Conservation (phyloP, 2,113 vertebrate species). For the Carassius carassius region DNA sequence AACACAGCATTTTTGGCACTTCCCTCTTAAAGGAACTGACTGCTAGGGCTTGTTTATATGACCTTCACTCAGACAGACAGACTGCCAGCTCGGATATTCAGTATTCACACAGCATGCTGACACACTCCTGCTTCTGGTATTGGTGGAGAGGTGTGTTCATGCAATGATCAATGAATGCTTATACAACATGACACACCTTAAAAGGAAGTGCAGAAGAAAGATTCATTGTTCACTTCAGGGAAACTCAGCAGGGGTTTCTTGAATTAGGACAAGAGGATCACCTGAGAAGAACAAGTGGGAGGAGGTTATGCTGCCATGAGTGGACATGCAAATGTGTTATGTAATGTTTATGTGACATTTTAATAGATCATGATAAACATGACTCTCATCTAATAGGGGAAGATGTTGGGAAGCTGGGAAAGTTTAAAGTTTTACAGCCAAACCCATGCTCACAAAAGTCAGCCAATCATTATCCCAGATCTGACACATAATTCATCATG, state of each 20-base stretch:
- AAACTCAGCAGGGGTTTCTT: neutral
- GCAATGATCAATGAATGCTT: slow-evolving; percentile 53
- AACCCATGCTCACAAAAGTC: neutral
- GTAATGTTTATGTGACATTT: neutral
- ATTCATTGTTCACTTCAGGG: neutral
- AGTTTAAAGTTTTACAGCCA: neutral
- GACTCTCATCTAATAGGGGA: neutral
- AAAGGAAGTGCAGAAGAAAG: neutral
- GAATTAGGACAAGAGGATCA: neutral
- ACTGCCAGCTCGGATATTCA: slow-evolving; percentile 12
- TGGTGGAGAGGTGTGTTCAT: slow-evolving; percentile 33
- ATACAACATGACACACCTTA: slow-evolving; percentile 59
- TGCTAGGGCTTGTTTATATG: neutral
- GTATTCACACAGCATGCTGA: neutral
- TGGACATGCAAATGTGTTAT: slow-evolving; percentile 22
- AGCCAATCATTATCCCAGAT: too few relatives aligned
- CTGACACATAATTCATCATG: too few relatives aligned
- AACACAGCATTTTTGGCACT: slow-evolving; percentile 52
- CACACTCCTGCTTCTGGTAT: neutral
- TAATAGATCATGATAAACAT: neutral
- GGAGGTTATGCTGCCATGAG: neutral
- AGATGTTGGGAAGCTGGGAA: too few relatives aligned
- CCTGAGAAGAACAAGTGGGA: neutral
- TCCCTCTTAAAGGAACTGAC: slow-evolving; percentile 11
- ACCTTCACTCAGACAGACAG: neutral